These are phyloP conservation scores for Gila robusta DNA, from an alignment of 2,797 vertebrate species.

Conservation along the genomic window DNA sequence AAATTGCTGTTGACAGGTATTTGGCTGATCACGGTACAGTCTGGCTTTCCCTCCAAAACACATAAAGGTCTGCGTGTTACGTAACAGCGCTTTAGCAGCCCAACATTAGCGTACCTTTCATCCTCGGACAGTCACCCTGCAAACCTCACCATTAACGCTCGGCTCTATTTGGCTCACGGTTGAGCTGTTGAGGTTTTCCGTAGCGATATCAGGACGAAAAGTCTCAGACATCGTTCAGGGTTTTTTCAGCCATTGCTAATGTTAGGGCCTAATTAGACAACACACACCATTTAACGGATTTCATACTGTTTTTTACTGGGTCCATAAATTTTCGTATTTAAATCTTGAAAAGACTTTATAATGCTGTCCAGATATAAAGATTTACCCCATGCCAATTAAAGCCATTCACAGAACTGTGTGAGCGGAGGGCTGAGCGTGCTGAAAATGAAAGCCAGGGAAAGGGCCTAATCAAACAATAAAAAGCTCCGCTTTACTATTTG, in stretches of 20 bases:
- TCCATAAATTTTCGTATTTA: conserved; percentile 60
- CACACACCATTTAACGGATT: conserved; percentile 55
- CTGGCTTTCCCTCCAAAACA: conserved; percentile 48
- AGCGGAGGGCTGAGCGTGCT: conserved; percentile 16
- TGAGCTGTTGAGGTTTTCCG: conserved; percentile 49
- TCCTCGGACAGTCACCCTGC: conserved; percentile 33
- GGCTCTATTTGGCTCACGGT: conserved; percentile 22
- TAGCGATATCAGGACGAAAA: conserved; percentile 23
- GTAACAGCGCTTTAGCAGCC: conserved; percentile 30
- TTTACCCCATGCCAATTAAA: conserved; percentile 61
- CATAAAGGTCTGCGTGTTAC: conserved; percentile 39
- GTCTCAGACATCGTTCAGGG: conserved; percentile 35
- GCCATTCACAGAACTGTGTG: conserved; percentile 55
- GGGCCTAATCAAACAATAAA: conserved; percentile 60
- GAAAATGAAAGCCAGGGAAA: conserved; percentile 54
- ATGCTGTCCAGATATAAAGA: conserved; percentile 62
- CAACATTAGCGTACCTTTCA: conserved; percentile 23
- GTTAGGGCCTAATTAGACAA: conserved; percentile 59
- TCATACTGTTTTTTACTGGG: conserved; percentile 60
- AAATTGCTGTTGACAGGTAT: conserved; percentile 63
- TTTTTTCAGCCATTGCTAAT: conserved; percentile 25
- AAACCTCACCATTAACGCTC: conserved; percentile 36
- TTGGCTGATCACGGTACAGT: conserved; percentile 56
- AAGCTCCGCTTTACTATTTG: conserved; percentile 60
- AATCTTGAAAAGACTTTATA: conserved; percentile 66